These are phyloP conservation scores for Masticophis lateralis DNA, from an alignment of 2,797 vertebrate species.

Conservation along the genomic window DNA sequence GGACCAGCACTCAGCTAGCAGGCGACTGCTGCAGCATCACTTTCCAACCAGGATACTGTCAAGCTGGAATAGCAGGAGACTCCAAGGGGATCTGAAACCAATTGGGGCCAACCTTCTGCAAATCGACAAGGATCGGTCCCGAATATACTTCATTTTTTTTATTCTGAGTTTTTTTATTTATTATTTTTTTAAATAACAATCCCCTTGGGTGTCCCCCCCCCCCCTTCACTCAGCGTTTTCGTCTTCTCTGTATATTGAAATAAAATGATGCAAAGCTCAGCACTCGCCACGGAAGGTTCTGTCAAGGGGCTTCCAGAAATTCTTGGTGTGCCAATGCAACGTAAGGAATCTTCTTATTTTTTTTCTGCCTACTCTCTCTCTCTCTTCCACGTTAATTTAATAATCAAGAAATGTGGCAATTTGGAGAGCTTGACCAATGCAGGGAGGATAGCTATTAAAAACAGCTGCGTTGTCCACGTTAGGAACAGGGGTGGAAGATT, in stretches of 20 bases:
- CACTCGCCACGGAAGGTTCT: constrained; percentile 88
- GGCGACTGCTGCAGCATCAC: constrained; percentile 53
- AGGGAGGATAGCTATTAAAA: constrained; percentile 38
- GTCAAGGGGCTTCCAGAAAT: constrained; percentile 96
- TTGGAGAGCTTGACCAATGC: constrained; percentile 54
- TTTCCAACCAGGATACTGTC: constrained; percentile 60
- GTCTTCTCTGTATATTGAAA: constrained; percentile 40
- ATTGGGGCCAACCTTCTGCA: background rate
- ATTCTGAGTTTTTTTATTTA: background rate
- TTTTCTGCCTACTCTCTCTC: constrained; percentile 43
- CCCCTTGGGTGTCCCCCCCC: background rate
- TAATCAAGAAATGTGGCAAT: constrained; percentile 60
- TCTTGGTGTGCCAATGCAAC: constrained; percentile 95
- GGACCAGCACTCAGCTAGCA: constrained; percentile 14
- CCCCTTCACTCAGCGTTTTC: constrained; percentile 46
- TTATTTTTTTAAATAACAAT: background rate
- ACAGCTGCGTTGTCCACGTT: background rate
- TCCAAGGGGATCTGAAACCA: constrained; percentile 56
- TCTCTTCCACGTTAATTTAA: constrained; percentile 55
- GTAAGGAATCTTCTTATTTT: constrained; percentile 81
- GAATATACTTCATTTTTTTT: background rate
- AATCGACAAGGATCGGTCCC: background rate
- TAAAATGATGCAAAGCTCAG: constrained; percentile 96
- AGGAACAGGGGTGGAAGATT: background rate
- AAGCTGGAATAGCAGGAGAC: constrained; percentile 60